Evolutionary conservation across 1,140 invertebrate species (phyloP).

Genomic region (Polypedilum pembai): DNA sequence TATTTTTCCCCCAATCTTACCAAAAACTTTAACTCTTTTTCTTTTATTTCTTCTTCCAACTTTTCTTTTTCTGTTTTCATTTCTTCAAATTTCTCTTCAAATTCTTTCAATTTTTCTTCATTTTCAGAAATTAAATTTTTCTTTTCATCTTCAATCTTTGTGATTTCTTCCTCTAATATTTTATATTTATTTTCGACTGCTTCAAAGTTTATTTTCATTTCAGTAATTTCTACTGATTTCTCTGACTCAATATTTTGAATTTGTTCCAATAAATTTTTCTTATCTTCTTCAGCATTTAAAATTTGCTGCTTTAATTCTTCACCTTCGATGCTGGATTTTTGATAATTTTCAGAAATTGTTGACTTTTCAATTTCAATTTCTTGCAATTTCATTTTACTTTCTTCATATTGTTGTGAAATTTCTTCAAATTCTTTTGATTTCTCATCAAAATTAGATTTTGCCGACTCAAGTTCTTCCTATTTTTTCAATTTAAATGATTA

Average conservation of each 20-base stretch:
- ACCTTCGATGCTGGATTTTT: not conserved
- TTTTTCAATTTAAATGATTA: too few relatives aligned
- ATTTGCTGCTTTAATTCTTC: constrained; percentile 37
- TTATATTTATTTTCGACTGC: constrained; percentile 38
- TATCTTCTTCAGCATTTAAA: constrained; percentile 27
- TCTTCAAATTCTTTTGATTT: constrained; percentile 48
- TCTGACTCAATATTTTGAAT: not conserved
- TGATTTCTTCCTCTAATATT: constrained; percentile 36
- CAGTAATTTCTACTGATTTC: constrained; percentile 34
- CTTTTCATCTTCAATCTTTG: constrained; percentile 33
- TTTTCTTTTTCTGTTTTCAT: constrained; percentile 31
- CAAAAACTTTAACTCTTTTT: constrained; percentile 30
- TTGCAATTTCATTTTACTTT: constrained; percentile 36
- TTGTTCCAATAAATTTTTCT: not conserved
- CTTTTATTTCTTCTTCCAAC: constrained; percentile 31
- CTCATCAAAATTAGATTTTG: too few relatives aligned
- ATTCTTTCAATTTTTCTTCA: constrained; percentile 31
- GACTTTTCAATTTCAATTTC: too few relatives aligned
- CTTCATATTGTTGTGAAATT: constrained; percentile 47
- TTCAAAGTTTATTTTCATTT: constrained; percentile 42
- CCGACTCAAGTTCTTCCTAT: too few relatives aligned
- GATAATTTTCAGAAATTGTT: too few relatives aligned
- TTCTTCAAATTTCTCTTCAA: constrained; percentile 32
- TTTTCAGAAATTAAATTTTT: constrained; percentile 31
- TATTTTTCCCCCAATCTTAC: not conserved